These are phyloP conservation scores for Pediacus dermestoides DNA, from an alignment of 2,888 invertebrate genomes.

Conservation along the genomic window DNA sequence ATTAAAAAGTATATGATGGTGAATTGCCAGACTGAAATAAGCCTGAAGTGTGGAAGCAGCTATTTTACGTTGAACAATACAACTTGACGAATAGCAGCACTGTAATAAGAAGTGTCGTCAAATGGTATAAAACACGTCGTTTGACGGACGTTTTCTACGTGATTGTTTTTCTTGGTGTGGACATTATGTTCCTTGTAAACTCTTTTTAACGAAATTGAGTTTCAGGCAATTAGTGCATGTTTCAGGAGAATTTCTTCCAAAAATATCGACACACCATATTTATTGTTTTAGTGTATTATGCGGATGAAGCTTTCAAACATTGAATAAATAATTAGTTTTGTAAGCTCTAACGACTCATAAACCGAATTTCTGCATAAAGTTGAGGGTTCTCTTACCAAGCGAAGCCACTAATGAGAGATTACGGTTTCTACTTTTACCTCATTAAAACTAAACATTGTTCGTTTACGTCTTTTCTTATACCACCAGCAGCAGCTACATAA, in stretches of 20 bases:
- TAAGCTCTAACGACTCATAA: no score
- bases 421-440: not conserved
- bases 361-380: no score
- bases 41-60: slow-evolving; percentile 17
- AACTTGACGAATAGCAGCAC: slow-evolving; percentile 26
- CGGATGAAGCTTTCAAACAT: no score
- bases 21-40: slow-evolving; percentile 24
- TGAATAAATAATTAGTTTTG: no score
- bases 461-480: no score
- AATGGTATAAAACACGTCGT: slow-evolving; percentile 20
- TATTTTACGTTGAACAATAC: slow-evolving; percentile 24
- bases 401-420: slow-evolving; percentile 4
- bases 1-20: slow-evolving; percentile 27
- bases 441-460: slow-evolving; percentile 4
- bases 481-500: no score
- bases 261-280: no score
- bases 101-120: slow-evolving; percentile 28
- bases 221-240: no score
- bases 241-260: no score
- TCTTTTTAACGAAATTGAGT: no score
- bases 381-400: no score
- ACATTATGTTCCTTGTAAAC: slow-evolving; percentile 1
- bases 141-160: slow-evolving; percentile 25
- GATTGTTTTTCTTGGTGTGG: slow-evolving; percentile 14
- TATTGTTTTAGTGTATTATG: no score